Conservation (phyloP, 2,888 invertebrate species). For the Agriotes lineatus region DNA sequence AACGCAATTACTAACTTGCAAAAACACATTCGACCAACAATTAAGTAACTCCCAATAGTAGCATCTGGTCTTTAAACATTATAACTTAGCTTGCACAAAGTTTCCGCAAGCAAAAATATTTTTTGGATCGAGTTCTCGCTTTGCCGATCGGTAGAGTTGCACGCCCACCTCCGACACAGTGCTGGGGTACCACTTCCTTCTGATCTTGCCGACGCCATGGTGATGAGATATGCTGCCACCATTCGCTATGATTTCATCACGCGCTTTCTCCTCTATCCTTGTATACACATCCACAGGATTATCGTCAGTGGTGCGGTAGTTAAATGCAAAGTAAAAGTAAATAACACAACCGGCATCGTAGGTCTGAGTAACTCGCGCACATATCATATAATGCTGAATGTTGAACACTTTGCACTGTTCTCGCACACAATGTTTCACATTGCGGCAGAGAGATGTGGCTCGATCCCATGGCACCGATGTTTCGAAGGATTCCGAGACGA, state of each 20-base stretch:
- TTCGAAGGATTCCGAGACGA: constrained; percentile 97
- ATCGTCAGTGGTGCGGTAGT: constrained; percentile 71
- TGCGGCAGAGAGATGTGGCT: constrained; percentile 83
- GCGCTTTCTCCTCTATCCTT: constrained; percentile 86
- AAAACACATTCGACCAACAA: too few species aligned
- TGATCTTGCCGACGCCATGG: constrained; percentile 95
- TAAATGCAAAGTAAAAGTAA: constrained; percentile 71
- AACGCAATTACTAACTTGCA: too few species aligned
- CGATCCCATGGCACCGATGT: constrained; percentile 99
- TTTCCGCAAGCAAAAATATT: constrained; percentile 95
- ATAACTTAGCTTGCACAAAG: constrained; percentile 67
- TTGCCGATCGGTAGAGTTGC: constrained; percentile 83
- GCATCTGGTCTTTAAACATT: too few species aligned
- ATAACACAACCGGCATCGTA: constrained; percentile 98
- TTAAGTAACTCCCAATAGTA: too few species aligned
- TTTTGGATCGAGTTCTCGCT: constrained; percentile 89
- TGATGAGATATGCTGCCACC: constrained; percentile 97
- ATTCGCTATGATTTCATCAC: constrained; percentile 91
- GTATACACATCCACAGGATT: constrained; percentile 91
- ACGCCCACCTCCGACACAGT: constrained; percentile 89
- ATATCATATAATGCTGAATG: constrained; percentile 76
- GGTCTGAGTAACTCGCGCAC: constrained; percentile 93
- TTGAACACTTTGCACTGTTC: constrained; percentile 72
- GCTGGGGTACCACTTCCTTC: constrained; percentile 87
- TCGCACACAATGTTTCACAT: constrained; percentile 87